phyloP scores from a whole-genome alignment of 2,113 vertebrate genomes.

The Hucho hucho region DNA sequence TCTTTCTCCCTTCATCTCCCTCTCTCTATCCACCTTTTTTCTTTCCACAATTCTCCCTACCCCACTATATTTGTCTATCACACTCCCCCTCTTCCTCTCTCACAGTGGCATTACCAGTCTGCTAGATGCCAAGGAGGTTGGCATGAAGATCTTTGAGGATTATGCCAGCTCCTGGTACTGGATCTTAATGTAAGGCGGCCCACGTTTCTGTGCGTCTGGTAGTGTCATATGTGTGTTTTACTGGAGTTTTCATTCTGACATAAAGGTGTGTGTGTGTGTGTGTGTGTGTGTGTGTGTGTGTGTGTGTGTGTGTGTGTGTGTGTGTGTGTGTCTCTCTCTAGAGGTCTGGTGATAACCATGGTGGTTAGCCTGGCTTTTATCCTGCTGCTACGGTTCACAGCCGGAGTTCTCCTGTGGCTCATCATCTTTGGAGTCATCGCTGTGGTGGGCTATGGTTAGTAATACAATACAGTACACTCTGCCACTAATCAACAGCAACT shows the following conservation, averaged over 20 bases:
- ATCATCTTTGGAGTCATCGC: constrained; percentile 83
- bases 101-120: constrained; percentile 82
- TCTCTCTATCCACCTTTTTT: neutral
- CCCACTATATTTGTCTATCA: too few species aligned
- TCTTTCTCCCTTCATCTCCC: neutral
- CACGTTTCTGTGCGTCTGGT: neutral
- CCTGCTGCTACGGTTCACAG: constrained; percentile 86
- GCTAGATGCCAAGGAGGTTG: constrained; percentile 83
- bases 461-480: neutral
- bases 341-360: constrained; percentile 89
- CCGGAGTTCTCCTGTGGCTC: constrained; percentile 89
- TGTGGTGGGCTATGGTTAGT: constrained; percentile 86
- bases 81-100: constrained; percentile 5
- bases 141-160: constrained; percentile 92
- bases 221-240: neutral
- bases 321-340: constrained; percentile 57
- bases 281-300: neutral
- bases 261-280: too few species aligned
- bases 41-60: neutral
- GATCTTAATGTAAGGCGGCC: constrained; percentile 91
- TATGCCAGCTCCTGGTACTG: constrained; percentile 92
- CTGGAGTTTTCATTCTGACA: neutral
- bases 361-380: constrained; percentile 88
- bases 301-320: neutral
- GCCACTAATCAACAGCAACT: neutral